Evolutionary conservation across 2,888 invertebrate species (phyloP).

Genomic region (Diloba caeruleocephala): DNA sequence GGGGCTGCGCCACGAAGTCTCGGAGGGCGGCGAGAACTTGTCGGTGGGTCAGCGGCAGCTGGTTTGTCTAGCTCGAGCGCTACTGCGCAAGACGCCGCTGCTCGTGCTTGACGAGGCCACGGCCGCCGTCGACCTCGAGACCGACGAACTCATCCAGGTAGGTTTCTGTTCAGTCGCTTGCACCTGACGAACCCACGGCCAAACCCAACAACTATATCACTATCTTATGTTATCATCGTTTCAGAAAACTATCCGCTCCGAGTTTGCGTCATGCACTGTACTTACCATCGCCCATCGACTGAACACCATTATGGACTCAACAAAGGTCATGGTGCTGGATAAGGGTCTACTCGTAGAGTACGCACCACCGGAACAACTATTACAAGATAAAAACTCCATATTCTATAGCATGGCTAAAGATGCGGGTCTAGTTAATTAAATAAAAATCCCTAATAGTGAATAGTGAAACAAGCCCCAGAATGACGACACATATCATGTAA

Average conservation of each 20-base stretch:
- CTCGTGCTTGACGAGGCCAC: conserved; percentile 96
- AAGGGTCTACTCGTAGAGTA: conserved; percentile 94
- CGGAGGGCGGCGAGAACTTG: conserved; percentile 97
- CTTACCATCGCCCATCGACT: conserved; percentile 97
- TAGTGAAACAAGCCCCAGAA: too few species aligned
- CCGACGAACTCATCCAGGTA: conserved; percentile 95
- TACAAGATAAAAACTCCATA: conserved; percentile 76
- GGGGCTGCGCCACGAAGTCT: conserved; percentile 94
- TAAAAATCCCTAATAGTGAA: too few species aligned
- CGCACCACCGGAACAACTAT: conserved; percentile 92
- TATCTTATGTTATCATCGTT: too few species aligned
- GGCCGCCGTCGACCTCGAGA: conserved; percentile 97
- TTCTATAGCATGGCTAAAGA: conserved; percentile 96
- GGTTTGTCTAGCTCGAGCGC: conserved; percentile 95
- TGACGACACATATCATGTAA: too few species aligned
- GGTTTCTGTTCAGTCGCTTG: background rate
- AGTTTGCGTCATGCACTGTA: conserved; percentile 96
- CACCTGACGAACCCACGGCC: too few species aligned
- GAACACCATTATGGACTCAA: conserved; percentile 97
- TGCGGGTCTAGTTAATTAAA: conserved; percentile 91
- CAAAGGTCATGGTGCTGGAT: conserved; percentile 95
- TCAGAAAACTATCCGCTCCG: conserved; percentile 95
- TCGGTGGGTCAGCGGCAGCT: conserved; percentile 97
- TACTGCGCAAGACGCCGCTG: conserved; percentile 95
- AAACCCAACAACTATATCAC: too few species aligned